Percentiles rank a stretch among this genome's conserved stretches.
These are phyloP conservation scores for Lateolabrax maculatus DNA, from an alignment of 2,797 vertebrate species.

Conservation along the genomic window DNA sequence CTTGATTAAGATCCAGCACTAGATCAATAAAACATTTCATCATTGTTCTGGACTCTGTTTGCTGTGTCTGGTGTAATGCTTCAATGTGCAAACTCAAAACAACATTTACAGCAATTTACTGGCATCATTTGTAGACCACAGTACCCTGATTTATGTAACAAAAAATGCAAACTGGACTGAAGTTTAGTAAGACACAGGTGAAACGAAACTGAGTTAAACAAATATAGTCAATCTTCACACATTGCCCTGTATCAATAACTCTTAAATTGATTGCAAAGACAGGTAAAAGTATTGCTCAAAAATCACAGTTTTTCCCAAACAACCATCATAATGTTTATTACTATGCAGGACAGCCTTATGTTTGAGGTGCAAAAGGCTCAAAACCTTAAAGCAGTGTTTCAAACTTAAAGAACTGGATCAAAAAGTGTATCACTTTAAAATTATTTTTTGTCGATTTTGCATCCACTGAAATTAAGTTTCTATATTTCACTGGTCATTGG, in stretches of 20 bases:
- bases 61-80: background rate
- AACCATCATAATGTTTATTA: background rate
- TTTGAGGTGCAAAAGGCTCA: no score
- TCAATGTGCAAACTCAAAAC: background rate
- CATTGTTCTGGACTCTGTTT: background rate
- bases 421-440: no score
- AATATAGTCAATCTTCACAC: no score
- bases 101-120: background rate
- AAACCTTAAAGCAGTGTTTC: no score
- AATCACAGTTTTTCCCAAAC: background rate
- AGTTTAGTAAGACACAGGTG: background rate
- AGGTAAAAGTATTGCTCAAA: no score
- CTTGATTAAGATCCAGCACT: constrained; percentile 10
- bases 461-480: no score
- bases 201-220: background rate
- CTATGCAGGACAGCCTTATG: no score
- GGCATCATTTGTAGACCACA: background rate
- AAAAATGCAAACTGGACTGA: background rate
- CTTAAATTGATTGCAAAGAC: no score
- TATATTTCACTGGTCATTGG: no score
- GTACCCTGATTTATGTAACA: background rate
- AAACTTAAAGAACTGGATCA: no score
- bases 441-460: no score
- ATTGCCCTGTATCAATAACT: no score
- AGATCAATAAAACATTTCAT: constrained; percentile 29